phyloP scores from a whole-genome alignment of 2,888 invertebrate species.

The Lissocephala sabroskyi region DNA sequence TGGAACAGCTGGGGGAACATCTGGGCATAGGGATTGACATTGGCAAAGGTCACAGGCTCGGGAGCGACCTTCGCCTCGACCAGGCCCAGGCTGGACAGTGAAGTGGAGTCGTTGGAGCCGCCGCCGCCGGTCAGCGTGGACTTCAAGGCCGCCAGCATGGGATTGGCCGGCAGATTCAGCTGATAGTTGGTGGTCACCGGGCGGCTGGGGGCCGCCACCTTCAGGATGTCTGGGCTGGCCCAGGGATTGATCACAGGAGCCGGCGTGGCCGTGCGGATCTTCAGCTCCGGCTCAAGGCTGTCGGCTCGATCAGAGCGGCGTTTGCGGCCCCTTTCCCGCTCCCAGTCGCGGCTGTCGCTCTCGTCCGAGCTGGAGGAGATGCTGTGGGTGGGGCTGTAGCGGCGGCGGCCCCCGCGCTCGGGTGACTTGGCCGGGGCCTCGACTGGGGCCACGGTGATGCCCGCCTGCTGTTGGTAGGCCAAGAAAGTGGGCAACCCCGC shows the following conservation, averaged over 20 bases:
- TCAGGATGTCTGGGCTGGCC: constrained; percentile 22
- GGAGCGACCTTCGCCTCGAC: constrained; percentile 4
- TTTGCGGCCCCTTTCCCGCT: constrained; percentile 72
- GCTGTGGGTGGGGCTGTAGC: constrained; percentile 62
- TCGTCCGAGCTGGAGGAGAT: constrained; percentile 41
- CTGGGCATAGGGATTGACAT: constrained; percentile 65
- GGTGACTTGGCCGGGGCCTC: constrained; percentile 24
- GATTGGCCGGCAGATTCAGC: constrained; percentile 53
- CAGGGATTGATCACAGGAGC: neutral
- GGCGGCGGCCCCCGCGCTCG: constrained; percentile 40
- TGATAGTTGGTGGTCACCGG: constrained; percentile 32
- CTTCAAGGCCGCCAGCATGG: constrained; percentile 8
- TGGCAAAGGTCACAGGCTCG: constrained; percentile 64
- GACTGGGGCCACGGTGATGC: constrained; percentile 46
- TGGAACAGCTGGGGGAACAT: constrained; percentile 67
- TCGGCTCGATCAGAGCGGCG: constrained; percentile 52
- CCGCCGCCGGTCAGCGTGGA: neutral
- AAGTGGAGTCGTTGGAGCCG: neutral
- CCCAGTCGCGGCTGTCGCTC: neutral
- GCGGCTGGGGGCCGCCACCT: constrained; percentile 47
- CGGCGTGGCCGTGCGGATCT: neutral
- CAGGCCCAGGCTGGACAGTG: neutral
- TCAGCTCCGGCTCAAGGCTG: constrained; percentile 5
- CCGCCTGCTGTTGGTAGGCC: constrained; percentile 67
- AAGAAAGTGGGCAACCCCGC: constrained; percentile 48